A percentile compares a stretch with the other conserved stretches of the same genome.
phyloP scores from a whole-genome alignment of 2,113 vertebrate species.

The Semnopithecus entellus region DNA sequence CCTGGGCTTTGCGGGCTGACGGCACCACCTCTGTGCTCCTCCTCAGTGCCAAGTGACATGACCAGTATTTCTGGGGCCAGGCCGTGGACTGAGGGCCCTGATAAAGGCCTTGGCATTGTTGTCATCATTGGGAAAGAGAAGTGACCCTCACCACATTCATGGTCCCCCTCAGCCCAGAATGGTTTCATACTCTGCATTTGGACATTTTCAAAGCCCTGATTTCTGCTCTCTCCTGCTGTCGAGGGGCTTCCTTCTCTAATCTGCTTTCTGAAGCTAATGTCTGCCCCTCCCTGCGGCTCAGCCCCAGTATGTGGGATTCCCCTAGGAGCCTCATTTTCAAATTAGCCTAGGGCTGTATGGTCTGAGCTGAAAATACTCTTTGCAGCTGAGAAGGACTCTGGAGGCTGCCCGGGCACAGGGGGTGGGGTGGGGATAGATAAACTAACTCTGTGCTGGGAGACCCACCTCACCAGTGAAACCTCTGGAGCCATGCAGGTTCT shows the following conservation, averaged over 20 bases:
- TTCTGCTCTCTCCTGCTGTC: not conserved
- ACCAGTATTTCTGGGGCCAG: not conserved
- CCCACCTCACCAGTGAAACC: not conserved
- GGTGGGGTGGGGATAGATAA: not conserved
- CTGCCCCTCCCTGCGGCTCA: fast-evolving
- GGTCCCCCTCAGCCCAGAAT: not conserved
- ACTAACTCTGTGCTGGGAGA: not conserved
- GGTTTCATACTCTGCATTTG: not conserved
- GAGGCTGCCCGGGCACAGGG: not conserved
- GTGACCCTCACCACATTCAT: too few species aligned
- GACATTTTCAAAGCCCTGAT: not conserved
- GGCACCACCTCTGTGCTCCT: fast-evolving
- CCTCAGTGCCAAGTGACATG: not conserved
- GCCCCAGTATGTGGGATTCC: not conserved
- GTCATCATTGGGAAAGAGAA: not conserved
- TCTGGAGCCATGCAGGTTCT: not conserved
- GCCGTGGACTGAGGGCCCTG: too few species aligned
- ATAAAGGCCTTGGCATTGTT: not conserved
- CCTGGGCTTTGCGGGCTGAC: not conserved
- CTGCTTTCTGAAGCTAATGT: not conserved
- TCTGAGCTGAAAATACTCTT: not conserved
- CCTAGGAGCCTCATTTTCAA: not conserved
- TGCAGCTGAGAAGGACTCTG: not conserved
- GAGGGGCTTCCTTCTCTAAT: not conserved
- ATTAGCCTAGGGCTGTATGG: not conserved